Percentiles rank a stretch among this genome's conserved stretches.
phyloP scores from a whole-genome alignment of 2,797 vertebrate species.

The Bovichtus diacanthus region DNA sequence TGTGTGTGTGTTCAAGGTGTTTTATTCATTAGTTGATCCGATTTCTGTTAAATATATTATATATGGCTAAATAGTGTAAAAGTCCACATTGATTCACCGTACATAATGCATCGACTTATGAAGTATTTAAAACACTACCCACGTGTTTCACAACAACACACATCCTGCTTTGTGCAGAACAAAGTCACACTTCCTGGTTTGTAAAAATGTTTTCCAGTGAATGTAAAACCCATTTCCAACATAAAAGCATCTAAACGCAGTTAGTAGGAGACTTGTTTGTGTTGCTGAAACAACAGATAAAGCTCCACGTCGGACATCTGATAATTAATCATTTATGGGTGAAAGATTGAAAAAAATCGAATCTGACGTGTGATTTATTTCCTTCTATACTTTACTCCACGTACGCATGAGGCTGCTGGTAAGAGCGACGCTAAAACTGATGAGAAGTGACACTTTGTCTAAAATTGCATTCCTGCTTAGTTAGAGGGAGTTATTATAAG shows the following conservation, averaged over 20 bases:
- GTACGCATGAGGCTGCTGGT: neutral
- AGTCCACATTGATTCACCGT: too few relatives aligned
- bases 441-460: conserved; percentile 25
- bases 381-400: neutral
- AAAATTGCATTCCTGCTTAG: neutral
- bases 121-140: neutral
- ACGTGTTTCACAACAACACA: neutral
- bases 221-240: too few relatives aligned
- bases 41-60: too few relatives aligned
- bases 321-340: neutral
- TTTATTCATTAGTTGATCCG: too few relatives aligned
- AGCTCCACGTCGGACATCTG: neutral
- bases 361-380: conserved; percentile 1
- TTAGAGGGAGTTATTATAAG: conserved; percentile 31
- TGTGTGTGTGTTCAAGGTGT: too few relatives aligned
- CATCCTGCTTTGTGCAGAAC: too few relatives aligned
- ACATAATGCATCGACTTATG: neutral
- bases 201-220: too few relatives aligned
- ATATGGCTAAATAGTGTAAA: neutral
- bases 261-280: neutral
- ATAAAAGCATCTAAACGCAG: too few relatives aligned
- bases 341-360: neutral
- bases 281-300: neutral
- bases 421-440: neutral
- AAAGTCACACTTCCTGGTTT: too few relatives aligned